Evolutionary conservation across 1,140 invertebrate genomes (phyloP).

Genomic region (Procambarus clarkii): DNA sequence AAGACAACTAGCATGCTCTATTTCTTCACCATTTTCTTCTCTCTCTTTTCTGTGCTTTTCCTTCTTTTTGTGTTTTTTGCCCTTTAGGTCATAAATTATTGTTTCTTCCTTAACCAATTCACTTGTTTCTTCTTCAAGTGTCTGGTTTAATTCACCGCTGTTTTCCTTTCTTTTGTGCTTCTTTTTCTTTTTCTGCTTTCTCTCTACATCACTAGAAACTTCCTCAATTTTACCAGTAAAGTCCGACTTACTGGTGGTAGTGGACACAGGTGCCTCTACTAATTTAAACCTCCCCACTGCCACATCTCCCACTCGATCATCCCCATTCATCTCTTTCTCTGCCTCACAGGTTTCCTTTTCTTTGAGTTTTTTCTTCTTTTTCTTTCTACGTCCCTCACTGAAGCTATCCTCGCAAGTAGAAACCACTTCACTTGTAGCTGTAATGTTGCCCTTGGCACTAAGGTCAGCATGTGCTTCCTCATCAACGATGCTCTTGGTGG

Average conservation of each 20-base stretch:
- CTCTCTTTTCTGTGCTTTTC: not conserved
- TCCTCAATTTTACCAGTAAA: not conserved
- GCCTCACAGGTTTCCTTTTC: not conserved
- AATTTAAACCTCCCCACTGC: not conserved
- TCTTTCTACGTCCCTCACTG: not conserved
- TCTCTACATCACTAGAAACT: not conserved
- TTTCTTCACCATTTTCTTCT: not conserved
- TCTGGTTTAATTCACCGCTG: not conserved
- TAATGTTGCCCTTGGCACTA: not conserved
- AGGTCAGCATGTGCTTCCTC: not conserved
- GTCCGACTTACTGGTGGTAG: not conserved
- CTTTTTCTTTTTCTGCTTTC: conserved; percentile 27
- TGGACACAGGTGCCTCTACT: too few relatives aligned
- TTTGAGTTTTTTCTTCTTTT: not conserved
- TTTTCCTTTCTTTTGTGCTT: not conserved
- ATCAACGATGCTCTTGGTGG: not conserved
- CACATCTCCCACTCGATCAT: not conserved
- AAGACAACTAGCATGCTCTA: not conserved
- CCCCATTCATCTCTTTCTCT: not conserved
- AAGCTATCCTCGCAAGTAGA: not conserved
- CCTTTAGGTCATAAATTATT: too few relatives aligned
- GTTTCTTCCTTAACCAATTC: not conserved
- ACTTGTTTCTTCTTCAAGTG: not conserved
- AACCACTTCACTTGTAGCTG: not conserved
- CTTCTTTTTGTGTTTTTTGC: not conserved